Evolutionary conservation across 2,888 invertebrate genomes (phyloP).

Genomic region (Leptarthrus brevirostris): DNA sequence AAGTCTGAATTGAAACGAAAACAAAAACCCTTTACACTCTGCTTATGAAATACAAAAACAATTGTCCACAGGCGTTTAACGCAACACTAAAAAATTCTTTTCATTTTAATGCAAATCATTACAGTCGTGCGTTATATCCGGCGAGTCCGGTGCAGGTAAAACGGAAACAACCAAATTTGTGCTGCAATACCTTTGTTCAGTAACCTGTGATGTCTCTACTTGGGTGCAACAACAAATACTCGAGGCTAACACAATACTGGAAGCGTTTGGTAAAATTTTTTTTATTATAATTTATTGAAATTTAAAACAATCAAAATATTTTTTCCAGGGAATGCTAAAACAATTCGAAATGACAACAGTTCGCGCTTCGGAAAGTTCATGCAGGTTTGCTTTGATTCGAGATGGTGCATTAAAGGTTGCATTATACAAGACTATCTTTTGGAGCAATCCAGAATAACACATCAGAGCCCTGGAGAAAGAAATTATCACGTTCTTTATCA

Average conservation of each 20-base stretch:
- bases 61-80: neutral
- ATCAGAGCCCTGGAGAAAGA: slow-evolving; percentile 86
- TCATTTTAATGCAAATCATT: slow-evolving; percentile 58
- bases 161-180: slow-evolving; percentile 94
- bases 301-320: too few relatives aligned
- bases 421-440: slow-evolving; percentile 91
- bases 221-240: slow-evolving; percentile 97
- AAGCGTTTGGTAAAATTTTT: slow-evolving; percentile 82
- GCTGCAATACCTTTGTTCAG: slow-evolving; percentile 90
- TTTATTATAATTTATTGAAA: neutral
- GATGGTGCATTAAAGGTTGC: slow-evolving; percentile 91
- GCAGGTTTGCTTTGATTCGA: slow-evolving; percentile 90
- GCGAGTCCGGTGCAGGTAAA: slow-evolving; percentile 93
- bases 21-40: neutral
- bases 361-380: slow-evolving; percentile 96
- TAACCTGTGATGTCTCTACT: slow-evolving; percentile 83
- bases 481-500: slow-evolving; percentile 95
- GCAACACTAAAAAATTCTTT: neutral
- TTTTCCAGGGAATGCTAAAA: slow-evolving; percentile 88
- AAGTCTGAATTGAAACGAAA: neutral
- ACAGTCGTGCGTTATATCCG: slow-evolving; percentile 91
- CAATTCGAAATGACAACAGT: slow-evolving; percentile 92
- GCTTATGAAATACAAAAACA: neutral
- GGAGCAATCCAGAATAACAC: slow-evolving; percentile 90
- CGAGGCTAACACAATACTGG: slow-evolving; percentile 92